Evolutionary conservation across 2,797 vertebrate genomes (phyloP), one percentile per base, ranked within the genome.

Genomic region (Xerus rutilus): DNA sequence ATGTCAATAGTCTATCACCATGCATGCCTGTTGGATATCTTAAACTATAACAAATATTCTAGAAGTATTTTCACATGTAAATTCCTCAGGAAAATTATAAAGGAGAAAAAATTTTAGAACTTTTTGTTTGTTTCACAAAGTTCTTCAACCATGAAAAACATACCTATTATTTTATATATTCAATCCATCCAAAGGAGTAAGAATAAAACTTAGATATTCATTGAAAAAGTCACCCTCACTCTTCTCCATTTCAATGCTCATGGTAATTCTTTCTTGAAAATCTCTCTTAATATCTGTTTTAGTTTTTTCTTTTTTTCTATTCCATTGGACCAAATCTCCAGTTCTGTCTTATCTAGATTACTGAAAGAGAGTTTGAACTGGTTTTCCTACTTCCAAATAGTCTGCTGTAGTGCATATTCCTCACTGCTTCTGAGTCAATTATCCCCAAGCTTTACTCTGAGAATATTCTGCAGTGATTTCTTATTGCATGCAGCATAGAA

Each of bases 11-110:
- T 35, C 72, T 18, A 17, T 81, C 32, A 89, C 73, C 72, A 65
- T 12, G 49, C 39, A 59, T 92, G 23, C 6, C 43, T 86, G 79
- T 91, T 77, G 3, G 67, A 92, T 69, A 95, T 86, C 86, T 86
- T 91, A 82, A 94, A 86, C 54, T 87, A 23, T 11, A 87, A 30
- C 54, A 88, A 82, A 6, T 28, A 64, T 49, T 86, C 54, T 52
- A 74, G 23, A 79, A 23, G 7, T 30, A 67, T 67, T n/a, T n/a
- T n/a, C 8, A 10, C 25, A 17, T 28, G 14, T 82, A n/a, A 93
- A 30, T 95, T 92, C 65, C 30, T 93, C 86, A 96, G 91, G 76
- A 98, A 95, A 96, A 95, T 0, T 90, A 79, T 78, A 76, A 91
- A 35, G 4, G 18, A 28, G 23, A 21, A 2, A 20, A 43, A 76